Evolutionary conservation across 1,140 invertebrate genomes (phyloP).

Genomic region (Danaus melanippus): DNA sequence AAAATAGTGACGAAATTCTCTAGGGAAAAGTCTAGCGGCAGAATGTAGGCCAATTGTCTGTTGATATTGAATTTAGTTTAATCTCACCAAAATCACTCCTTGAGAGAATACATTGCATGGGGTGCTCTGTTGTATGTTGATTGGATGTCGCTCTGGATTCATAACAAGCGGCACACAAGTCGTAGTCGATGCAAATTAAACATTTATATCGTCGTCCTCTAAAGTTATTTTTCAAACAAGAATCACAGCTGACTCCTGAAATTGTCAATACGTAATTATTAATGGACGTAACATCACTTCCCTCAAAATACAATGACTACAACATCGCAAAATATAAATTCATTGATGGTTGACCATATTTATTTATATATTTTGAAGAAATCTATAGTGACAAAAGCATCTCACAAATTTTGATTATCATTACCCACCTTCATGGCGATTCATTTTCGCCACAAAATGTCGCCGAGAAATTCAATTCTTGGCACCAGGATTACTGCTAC

Average conservation of each 20-base stretch:
- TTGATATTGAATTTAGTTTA: slow-evolving; percentile 25
- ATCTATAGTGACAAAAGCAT: slow-evolving; percentile 64
- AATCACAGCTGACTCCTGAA: slow-evolving; percentile 98
- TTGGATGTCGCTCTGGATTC: slow-evolving; percentile 94
- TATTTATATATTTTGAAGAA: slow-evolving; percentile 42
- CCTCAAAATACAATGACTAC: too few species aligned
- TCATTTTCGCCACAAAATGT: slow-evolving; percentile 80
- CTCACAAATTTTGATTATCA: slow-evolving; percentile 72
- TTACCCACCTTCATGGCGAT: slow-evolving; percentile 85
- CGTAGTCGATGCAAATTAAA: slow-evolving; percentile 98
- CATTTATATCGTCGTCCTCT: slow-evolving; percentile 98
- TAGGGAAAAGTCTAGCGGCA: not conserved
- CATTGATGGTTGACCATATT: not conserved
- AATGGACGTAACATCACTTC: not conserved
- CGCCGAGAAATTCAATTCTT: slow-evolving; percentile 62
- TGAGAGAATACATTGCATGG: slow-evolving; percentile 98
- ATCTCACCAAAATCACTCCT: slow-evolving; percentile 93
- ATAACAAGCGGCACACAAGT: slow-evolving; percentile 96
- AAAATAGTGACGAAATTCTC: too few species aligned
- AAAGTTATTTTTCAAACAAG: slow-evolving; percentile 98
- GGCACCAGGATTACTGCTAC: slow-evolving; percentile 61
- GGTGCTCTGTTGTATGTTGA: slow-evolving; percentile 94
- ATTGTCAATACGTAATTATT: slow-evolving; percentile 47
- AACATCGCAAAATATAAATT: too few species aligned
- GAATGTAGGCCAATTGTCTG: slow-evolving; percentile 31